phyloP scores from a whole-genome alignment of 1,140 invertebrate species.

The Nasonia giraulti region DNA sequence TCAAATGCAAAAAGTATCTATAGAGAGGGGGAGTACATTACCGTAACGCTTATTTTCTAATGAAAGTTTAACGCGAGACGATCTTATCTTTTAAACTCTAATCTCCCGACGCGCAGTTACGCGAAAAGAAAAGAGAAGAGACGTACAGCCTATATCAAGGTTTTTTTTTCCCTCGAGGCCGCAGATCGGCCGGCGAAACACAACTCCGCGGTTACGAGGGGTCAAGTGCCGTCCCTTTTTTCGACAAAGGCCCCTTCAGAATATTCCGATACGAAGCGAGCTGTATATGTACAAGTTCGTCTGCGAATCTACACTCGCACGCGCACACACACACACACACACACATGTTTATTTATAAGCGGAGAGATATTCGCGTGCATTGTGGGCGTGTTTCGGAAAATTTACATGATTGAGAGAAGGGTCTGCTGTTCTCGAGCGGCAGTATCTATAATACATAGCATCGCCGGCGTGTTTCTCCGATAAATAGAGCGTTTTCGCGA shows the following conservation, averaged over 20 bases:
- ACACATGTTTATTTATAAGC: not conserved
- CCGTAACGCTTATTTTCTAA: no score
- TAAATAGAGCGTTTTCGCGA: not conserved
- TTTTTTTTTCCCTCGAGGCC: not conserved
- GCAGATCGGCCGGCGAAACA: not conserved
- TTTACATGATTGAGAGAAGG: not conserved
- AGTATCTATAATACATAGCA: not conserved
- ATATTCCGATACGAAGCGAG: not conserved
- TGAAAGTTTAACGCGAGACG: no score
- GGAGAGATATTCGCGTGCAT: no score
- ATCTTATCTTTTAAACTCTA: no score
- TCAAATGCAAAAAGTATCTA: no score
- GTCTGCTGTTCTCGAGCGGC: not conserved
- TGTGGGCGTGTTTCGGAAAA: not conserved
- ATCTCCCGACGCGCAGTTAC: no score
- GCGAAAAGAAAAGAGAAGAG: no score
- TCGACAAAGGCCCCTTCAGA: conserved; percentile 25
- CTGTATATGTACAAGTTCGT: not conserved
- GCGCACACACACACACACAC: not conserved
- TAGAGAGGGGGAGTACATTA: no score
- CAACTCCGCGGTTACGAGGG: not conserved
- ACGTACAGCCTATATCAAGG: no score
- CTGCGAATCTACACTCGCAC: not conserved
- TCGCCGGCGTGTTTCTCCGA: not conserved
- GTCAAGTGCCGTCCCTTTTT: conserved; percentile 14